These are phyloP conservation scores for Agapetus fuscipes DNA, from an alignment of 2,888 invertebrate species.

Conservation along the genomic window DNA sequence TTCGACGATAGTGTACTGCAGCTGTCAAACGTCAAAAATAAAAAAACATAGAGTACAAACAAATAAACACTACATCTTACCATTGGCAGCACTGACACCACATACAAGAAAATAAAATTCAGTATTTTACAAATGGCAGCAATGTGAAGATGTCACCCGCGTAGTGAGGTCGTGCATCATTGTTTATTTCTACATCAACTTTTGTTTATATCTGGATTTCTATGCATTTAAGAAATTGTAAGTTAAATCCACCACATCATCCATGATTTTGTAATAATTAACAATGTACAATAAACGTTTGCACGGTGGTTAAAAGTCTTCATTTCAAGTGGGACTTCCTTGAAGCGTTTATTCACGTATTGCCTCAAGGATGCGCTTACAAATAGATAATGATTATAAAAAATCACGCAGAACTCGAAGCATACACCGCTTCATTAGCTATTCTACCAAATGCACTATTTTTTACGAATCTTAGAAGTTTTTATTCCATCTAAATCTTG, in stretches of 20 bases:
- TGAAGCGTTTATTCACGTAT: constrained; percentile 10
- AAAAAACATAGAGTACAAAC: no score
- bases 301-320: not conserved
- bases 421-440: no score
- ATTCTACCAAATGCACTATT: no score
- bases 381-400: not conserved
- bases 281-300: not conserved
- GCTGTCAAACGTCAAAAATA: no score
- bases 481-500: no score
- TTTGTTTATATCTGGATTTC: constrained; percentile 5
- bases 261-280: constrained; percentile 8
- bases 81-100: no score
- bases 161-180: constrained; percentile 6
- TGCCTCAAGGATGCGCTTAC: constrained; percentile 12
- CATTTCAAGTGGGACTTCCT: constrained; percentile 5
- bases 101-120: no score
- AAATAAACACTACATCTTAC: no score
- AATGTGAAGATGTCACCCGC: constrained; percentile 16
- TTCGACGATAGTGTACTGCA: no score
- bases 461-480: no score
- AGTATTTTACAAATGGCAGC: constrained; percentile 7
- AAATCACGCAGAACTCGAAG: no score
- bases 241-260: not conserved
- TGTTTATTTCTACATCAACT: constrained; percentile 16
- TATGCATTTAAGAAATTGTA: not conserved